Base-by-base conservation (phyloP, 1,140 invertebrate genomes). In the Oryctes rhinoceros region DNA sequence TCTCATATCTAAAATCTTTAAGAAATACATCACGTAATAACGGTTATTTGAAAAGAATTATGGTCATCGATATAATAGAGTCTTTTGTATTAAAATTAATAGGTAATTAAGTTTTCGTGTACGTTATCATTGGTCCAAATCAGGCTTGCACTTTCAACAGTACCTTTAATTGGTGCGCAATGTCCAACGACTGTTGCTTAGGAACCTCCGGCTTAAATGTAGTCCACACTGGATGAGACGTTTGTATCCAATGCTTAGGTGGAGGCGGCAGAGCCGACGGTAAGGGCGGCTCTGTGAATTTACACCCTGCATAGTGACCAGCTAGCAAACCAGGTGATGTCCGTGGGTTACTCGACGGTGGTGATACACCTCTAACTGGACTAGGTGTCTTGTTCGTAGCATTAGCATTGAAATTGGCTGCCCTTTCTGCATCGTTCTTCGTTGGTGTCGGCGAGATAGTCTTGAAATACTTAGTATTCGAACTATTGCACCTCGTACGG, bases 211-310 rank as follows among this genome's bases (percentile, higher is more conserved):
- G 65, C 20, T 71, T 71, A 44, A 77, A 76, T 15, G 79, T 18
- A 20, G 71, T 79, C 37, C 49, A 35, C 18, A 24, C 78, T 24
- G 71, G 67, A 78, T 62, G 80, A 79, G 59, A 67, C 39, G 65
- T 37, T 80, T 85, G 82, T 79, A 88, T 91, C 91, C 91, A 92
- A 83, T 91, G 90, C 78, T 88, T 84, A 39, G 91, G 91, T 76
- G 91, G 91, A 84, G 89, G 90, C 79, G 91, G 91, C 81, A 92
- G 85, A 80, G 90, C 89, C 74, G 90, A 90, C 48, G 91, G 90
- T 81, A 90, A 88, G 74, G 91, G 91, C 79, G 91, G 90, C 80
- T 92, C 91, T 77, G 89, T 90, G 83, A 91, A 92, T 83, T 92
- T 92, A 79, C 91, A 91, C 79, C 90, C 91, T 81, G 91, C 91